Conservation (phyloP, 2,888 invertebrate genomes). For the Drosophila buzzatii region DNA sequence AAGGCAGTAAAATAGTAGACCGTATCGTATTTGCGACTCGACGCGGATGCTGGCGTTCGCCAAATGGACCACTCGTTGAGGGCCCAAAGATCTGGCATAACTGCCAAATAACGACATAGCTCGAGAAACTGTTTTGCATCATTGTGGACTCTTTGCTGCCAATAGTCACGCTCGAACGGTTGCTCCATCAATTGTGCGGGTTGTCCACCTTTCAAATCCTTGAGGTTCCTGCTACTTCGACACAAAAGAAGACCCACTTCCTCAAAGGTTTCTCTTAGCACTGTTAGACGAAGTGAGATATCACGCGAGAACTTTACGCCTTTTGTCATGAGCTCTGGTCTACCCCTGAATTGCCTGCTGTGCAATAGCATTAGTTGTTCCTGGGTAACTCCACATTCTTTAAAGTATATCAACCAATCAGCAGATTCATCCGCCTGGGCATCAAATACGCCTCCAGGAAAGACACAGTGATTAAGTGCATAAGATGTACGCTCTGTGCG, state of each 20-base stretch:
- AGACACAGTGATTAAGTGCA: constrained; percentile 93
- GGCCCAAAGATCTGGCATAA: constrained; percentile 92
- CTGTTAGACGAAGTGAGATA: constrained; percentile 92
- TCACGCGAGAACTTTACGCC: constrained; percentile 86
- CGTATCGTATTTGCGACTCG: constrained; percentile 73
- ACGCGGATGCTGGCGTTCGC: constrained; percentile 88
- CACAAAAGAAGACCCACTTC: constrained; percentile 93
- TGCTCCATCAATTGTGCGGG: constrained; percentile 84
- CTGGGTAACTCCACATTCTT: constrained; percentile 87
- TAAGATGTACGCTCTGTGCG: constrained; percentile 90
- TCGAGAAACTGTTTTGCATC: constrained; percentile 86
- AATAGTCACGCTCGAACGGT: constrained; percentile 87
- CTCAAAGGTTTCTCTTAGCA: constrained; percentile 95
- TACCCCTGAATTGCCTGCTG: constrained; percentile 60
- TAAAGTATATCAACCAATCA: constrained; percentile 90
- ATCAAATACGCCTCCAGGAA: constrained; percentile 93
- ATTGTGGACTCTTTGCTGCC: constrained; percentile 87
- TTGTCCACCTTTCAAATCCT: constrained; percentile 67
- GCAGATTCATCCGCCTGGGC: constrained; percentile 89
- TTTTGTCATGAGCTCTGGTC: constrained; percentile 83
- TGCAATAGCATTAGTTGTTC: constrained; percentile 85
- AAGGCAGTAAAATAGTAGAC: constrained; percentile 70
- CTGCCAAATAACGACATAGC: constrained; percentile 89
- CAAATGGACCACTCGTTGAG: constrained; percentile 94
- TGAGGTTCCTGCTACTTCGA: constrained; percentile 87